Percentiles rank a stretch among this genome's conserved stretches.
These are phyloP conservation scores for Oasisia sp. DNA, from an alignment of 2,888 invertebrate species.

Conservation along the genomic window DNA sequence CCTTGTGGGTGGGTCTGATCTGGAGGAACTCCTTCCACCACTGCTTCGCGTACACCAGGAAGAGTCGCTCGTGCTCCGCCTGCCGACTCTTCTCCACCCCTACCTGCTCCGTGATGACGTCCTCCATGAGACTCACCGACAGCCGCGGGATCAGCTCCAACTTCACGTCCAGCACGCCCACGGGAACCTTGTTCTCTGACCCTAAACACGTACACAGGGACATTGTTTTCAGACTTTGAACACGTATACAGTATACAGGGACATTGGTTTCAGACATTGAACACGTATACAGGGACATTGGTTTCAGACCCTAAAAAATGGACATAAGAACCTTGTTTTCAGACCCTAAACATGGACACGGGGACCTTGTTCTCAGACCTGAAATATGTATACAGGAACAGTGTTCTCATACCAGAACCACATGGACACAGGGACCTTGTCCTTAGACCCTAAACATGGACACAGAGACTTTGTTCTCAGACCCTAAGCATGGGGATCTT, in stretches of 20 bases:
- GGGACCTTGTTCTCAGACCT: slow-evolving; percentile 61
- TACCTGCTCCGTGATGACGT: slow-evolving; percentile 59
- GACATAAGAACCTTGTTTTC: slow-evolving; percentile 55
- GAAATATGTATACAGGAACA: slow-evolving; percentile 53
- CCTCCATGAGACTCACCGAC: slow-evolving; percentile 49
- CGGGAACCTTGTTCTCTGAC: slow-evolving; percentile 59
- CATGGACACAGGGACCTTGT: no score
- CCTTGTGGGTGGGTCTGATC: slow-evolving; percentile 56
- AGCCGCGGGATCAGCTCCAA: slow-evolving; percentile 60
- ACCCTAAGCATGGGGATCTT: slow-evolving; percentile 58
- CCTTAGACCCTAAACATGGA: slow-evolving; percentile 31
- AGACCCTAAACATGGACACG: slow-evolving; percentile 37
- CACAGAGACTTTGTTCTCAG: slow-evolving; percentile 60
- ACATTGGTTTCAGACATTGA: slow-evolving; percentile 43
- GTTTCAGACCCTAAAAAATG: slow-evolving; percentile 54
- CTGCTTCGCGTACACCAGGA: slow-evolving; percentile 65
- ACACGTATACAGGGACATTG: slow-evolving; percentile 55
- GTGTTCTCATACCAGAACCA: slow-evolving; percentile 57
- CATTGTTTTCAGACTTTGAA: slow-evolving; percentile 59
- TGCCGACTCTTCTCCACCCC: slow-evolving; percentile 55
- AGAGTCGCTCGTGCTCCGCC: slow-evolving; percentile 64
- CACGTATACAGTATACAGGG: slow-evolving; percentile 42
- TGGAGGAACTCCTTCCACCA: slow-evolving; percentile 67
- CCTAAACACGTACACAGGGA: slow-evolving; percentile 63
- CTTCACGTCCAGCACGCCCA: slow-evolving; percentile 62